Base-by-base conservation (phyloP, 2,113 vertebrate genomes). In the Dolichallabes microphthalmus region DNA sequence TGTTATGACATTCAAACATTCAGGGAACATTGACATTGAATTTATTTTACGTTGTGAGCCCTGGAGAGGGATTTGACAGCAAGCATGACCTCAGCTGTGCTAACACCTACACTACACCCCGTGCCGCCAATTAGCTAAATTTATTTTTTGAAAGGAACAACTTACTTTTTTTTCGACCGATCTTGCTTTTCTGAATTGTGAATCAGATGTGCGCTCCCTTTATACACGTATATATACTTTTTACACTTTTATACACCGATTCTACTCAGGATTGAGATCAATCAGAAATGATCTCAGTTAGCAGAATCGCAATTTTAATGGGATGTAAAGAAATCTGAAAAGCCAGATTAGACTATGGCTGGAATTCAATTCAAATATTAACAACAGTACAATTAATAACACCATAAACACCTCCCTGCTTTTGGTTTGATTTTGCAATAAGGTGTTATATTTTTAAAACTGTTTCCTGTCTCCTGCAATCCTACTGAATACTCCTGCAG, bases 21-120 rank as follows among this genome's bases (percentile, higher is more conserved):
- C 22, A 74, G 10, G 8, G 45, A 45, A 8, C 45, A 45, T 45
- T 45, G 45, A 45, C 45, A 8, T 7, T 8, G 45, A 45, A 86
- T 81, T 75, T 71, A 12, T 75, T 86, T 74, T 15, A 64, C 22
- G n/a, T 13, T 32, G 52, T 45, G 69, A 25, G 78, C 58, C 45
- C 63, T 57, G 45, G 17, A 81, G 78, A 17, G n/a, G n/a, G 66
- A n/a, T 61, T n/a, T 69, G 25, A 27, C 39, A 30, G 77, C 39
- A 58, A 52, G 77, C n/a, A 1, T 61, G 55, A n/a, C 78, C 39
- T 83, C 35, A 83, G 15, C 25, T 83, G 45, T 45, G 45, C 45
- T 45, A 45, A 45, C 45, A 6, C 6, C 45, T 45, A 8, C 7
- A 45, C 45, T 35, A 35, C 32, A 35, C 45, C 6, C 6, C 7